Evolutionary conservation across 2,797 vertebrate genomes (phyloP).

Genomic region (Pseudotriccus pelzelni): DNA sequence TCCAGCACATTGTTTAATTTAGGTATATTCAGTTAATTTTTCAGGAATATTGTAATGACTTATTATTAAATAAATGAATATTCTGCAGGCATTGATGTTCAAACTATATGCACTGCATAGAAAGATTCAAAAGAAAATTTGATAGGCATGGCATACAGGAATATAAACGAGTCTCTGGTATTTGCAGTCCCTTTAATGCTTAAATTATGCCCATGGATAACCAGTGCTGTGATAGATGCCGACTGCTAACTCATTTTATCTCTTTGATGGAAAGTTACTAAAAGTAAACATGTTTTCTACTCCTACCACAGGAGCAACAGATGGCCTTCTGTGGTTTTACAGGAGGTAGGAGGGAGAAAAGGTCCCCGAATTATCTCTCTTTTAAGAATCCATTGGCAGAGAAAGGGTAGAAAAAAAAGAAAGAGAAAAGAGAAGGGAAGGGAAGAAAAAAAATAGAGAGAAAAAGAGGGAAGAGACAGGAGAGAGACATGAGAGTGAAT

Average conservation of each 20-base stretch:
- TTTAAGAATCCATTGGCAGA: not conserved
- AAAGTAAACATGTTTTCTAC: conserved; percentile 42
- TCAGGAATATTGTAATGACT: not conserved
- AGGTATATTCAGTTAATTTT: not conserved
- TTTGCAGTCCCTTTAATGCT: not conserved
- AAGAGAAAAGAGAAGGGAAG: not conserved
- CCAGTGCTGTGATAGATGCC: not conserved
- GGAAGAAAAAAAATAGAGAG: not conserved
- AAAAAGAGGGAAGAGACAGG: not conserved
- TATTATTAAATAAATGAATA: not conserved
- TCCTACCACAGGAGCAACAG: conserved; percentile 47
- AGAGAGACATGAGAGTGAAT: not conserved
- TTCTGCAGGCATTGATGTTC: not conserved
- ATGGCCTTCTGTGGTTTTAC: conserved; percentile 27
- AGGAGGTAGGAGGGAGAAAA: conserved; percentile 38
- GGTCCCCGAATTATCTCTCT: not conserved
- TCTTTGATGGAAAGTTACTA: conserved; percentile 35
- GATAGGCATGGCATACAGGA: not conserved
- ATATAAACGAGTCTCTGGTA: not conserved
- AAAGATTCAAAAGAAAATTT: not conserved
- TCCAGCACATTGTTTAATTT: not conserved
- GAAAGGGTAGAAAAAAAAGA: not conserved
- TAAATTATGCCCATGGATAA: not conserved
- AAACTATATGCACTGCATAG: not conserved
- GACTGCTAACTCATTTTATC: conserved; percentile 18